Base-by-base conservation (phyloP, 1,140 invertebrate species). In the Nephotettix cincticeps region DNA sequence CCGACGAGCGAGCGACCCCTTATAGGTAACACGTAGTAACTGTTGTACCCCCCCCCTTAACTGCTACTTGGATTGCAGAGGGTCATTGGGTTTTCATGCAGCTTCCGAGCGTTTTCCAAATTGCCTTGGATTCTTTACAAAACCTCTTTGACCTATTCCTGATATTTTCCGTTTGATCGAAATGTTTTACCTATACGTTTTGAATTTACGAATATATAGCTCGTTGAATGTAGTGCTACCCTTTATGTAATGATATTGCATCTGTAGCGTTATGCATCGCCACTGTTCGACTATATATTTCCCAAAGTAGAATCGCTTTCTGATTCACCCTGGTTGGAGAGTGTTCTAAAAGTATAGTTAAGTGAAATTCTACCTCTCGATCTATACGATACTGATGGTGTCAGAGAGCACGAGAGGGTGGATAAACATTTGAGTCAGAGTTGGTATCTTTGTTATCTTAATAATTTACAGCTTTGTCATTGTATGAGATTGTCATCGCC, bases 1-100 rank as follows among this genome's bases (percentile, higher is more conserved):
- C 87, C 87, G 40, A 88, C 88, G 6, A 88, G 86, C 43, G 88
- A 90, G 73, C 83, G 90, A 63, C 89, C 89, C 29, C 81, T 90
- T 23, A 89, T 90, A 81, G 88, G 88, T 89, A 81, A 80, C 71
- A 70, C 29, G 61, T 68, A 40, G 40, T 71, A 13, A 19, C 36
- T 67, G 47, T 70, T 65, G 56, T 65, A 51, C 30, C 69, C 69
- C 54, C 43, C 13, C 72, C 25, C 29, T 29, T 54, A 27, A 64
- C 72, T 75, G 76, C 75, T 79, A 77, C 78, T 79, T 79, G 78
- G 78, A 79, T 64, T 66, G 73, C 78, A 77, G 78, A 78, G 78
- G 78, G 78, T 51, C 17, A 40, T 9, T 21, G 47, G 47, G 47
- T 29, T 61, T 61, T 21, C 56, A 27, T 11, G 32, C 32, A 36